phyloP scores from a whole-genome alignment of 2,888 invertebrate species.

The Camptogramma bilineatum region DNA sequence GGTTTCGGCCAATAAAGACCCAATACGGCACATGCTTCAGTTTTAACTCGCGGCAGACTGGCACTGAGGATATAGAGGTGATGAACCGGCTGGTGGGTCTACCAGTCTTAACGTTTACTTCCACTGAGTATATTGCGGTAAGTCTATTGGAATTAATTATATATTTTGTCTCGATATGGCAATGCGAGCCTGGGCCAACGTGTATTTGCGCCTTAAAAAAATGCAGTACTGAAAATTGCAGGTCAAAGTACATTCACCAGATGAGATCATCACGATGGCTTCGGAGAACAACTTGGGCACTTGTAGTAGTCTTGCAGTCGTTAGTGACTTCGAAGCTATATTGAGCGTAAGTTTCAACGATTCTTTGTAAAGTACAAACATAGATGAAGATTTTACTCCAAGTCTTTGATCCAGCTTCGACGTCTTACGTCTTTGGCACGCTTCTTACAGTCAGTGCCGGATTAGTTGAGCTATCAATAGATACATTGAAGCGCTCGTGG shows the following conservation, averaged over 20 bases:
- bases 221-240: conserved; percentile 49
- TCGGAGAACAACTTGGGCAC: conserved; percentile 63
- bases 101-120: conserved; percentile 75
- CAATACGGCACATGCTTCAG: conserved; percentile 75
- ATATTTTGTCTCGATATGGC: no score
- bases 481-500: no score
- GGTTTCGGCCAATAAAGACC: conserved; percentile 67
- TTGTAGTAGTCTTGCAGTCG: conserved; percentile 68
- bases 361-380: neutral
- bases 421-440: no score
- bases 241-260: conserved; percentile 86
- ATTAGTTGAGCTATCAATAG: no score
- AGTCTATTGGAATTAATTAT: conserved; percentile 37
- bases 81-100: conserved; percentile 80
- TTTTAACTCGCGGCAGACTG: conserved; percentile 68
- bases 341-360: conserved; percentile 62
- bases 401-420: no score
- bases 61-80: conserved; percentile 50
- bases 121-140: conserved; percentile 77
- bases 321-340: conserved; percentile 66
- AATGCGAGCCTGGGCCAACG: no score
- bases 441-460: no score
- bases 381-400: no score
- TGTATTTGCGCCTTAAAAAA: no score
- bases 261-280: conserved; percentile 83